These are phyloP conservation scores for Drosophila ohnishii DNA, from an alignment of 1,140 invertebrate species.

Conservation along the genomic window DNA sequence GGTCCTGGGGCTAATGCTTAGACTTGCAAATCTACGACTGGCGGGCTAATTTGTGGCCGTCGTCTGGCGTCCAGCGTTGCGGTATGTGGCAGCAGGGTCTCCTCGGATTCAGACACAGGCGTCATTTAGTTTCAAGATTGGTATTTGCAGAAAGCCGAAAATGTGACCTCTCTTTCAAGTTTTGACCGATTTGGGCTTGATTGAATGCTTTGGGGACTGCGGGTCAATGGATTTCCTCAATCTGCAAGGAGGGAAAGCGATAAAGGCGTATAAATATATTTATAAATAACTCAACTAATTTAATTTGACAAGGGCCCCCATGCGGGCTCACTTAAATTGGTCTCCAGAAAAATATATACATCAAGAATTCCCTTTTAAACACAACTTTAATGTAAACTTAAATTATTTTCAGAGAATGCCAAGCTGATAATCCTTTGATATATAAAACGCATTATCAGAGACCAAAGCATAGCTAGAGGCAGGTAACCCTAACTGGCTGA, in stretches of 20 bases:
- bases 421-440: not conserved
- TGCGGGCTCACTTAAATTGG: slow-evolving; percentile 1
- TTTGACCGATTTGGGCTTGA: slow-evolving; percentile 41
- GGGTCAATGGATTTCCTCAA: slow-evolving; percentile 20
- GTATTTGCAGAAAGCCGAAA: slow-evolving; percentile 40
- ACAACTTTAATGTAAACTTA: not conserved
- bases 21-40: slow-evolving; percentile 66
- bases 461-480: not conserved
- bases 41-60: slow-evolving; percentile 74
- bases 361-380: slow-evolving; percentile 1
- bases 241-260: slow-evolving; percentile 39
- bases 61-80: slow-evolving; percentile 73
- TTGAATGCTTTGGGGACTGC: slow-evolving; percentile 33
- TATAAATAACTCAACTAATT: slow-evolving; percentile 46
- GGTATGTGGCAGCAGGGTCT: slow-evolving; percentile 64
- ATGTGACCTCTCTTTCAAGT: slow-evolving; percentile 45
- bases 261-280: slow-evolving; percentile 25
- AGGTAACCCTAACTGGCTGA: not conserved
- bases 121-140: slow-evolving; percentile 73
- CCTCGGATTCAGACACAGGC: slow-evolving; percentile 65
- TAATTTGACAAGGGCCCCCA: slow-evolving; percentile 27
- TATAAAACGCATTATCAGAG: not conserved
- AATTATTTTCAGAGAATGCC: not conserved
- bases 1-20: slow-evolving; percentile 27
- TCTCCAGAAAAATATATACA: not conserved